Conservation (phyloP, 2,113 vertebrate genomes). For the Gadus macrocephalus region DNA sequence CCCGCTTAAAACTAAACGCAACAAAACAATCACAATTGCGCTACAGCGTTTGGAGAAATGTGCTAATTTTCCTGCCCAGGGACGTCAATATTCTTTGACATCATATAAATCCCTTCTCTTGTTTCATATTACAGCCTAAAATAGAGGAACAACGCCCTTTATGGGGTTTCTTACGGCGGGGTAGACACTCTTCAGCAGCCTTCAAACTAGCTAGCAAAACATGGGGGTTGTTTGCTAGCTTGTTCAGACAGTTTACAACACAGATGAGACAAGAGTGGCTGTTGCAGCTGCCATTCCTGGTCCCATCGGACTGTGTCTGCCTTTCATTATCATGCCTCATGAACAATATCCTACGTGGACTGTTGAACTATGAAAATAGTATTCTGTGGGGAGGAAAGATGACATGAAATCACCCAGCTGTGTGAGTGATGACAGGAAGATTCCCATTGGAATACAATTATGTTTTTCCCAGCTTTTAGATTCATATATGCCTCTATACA, state of each 20-base stretch:
- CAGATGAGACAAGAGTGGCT: no score
- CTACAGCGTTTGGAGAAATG: constrained; percentile 55
- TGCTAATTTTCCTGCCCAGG: constrained; percentile 58
- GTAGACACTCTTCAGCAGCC: no score
- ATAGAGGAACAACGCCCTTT: no score
- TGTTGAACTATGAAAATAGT: constrained; percentile 57
- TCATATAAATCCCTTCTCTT: no score
- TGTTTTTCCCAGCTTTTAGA: no score
- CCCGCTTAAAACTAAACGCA: constrained; percentile 25
- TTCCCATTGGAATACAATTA: no score
- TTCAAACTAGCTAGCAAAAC: no score
- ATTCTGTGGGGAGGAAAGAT: constrained; percentile 16
- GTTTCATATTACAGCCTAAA: no score
- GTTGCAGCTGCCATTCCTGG: constrained; percentile 11
- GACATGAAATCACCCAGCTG: constrained; percentile 47
- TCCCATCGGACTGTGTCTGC: constrained; percentile 51
- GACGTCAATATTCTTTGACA: constrained; percentile 67
- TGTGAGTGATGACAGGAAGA: constrained; percentile 29
- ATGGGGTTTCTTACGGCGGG: no score
- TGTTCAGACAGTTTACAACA: constrained; percentile 36
- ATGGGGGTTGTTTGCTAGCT: constrained; percentile 54
- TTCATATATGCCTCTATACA: no score
- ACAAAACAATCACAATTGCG: constrained; percentile 33
- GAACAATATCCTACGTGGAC: constrained; percentile 66
- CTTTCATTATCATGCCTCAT: constrained; percentile 63